A percentile compares a stretch with the other conserved stretches of the same genome.
phyloP scores from a whole-genome alignment of 1,140 invertebrate genomes.

The Zaprionus gabonicus region DNA sequence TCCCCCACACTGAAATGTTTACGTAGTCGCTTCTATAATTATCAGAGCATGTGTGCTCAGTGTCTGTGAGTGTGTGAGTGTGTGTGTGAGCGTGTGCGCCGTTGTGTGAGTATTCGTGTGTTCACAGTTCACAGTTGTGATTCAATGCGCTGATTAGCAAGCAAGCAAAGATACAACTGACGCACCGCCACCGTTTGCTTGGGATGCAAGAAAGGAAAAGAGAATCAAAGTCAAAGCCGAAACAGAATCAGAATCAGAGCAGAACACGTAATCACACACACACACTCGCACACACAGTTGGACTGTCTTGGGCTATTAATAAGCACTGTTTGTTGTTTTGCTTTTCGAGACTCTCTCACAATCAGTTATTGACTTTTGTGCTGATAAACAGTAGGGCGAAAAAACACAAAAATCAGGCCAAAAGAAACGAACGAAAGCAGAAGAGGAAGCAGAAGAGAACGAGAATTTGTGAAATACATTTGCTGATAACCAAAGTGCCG shows the following conservation, averaged over 20 bases:
- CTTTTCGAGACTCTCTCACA: constrained; percentile 32
- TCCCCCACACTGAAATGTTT: constrained; percentile 11
- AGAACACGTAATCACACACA: constrained; percentile 55
- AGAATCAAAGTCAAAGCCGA: constrained; percentile 4
- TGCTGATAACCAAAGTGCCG: constrained; percentile 53
- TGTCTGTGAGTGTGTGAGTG: constrained; percentile 25
- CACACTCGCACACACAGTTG: not conserved
- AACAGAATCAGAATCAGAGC: constrained; percentile 11
- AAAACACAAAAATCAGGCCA: constrained; percentile 27
- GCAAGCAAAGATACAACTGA: constrained; percentile 39
- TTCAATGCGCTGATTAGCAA: constrained; percentile 48
- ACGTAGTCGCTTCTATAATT: constrained; percentile 59
- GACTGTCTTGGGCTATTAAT: constrained; percentile 53
- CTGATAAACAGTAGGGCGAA: constrained; percentile 60
- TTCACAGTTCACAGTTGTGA: constrained; percentile 21
- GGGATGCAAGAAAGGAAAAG: constrained; percentile 14
- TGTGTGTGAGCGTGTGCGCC: not conserved
- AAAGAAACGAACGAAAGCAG: constrained; percentile 10
- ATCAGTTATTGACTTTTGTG: constrained; percentile 78
- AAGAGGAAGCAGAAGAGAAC: not conserved
- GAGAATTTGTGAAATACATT: constrained; percentile 27
- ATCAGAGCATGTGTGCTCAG: constrained; percentile 13
- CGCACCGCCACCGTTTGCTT: constrained; percentile 30
- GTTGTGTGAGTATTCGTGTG: constrained; percentile 6
- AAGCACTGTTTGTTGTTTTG: constrained; percentile 49